Base-by-base conservation (phyloP, 1,140 invertebrate genomes). In the Plectrocnemia conspersa region DNA sequence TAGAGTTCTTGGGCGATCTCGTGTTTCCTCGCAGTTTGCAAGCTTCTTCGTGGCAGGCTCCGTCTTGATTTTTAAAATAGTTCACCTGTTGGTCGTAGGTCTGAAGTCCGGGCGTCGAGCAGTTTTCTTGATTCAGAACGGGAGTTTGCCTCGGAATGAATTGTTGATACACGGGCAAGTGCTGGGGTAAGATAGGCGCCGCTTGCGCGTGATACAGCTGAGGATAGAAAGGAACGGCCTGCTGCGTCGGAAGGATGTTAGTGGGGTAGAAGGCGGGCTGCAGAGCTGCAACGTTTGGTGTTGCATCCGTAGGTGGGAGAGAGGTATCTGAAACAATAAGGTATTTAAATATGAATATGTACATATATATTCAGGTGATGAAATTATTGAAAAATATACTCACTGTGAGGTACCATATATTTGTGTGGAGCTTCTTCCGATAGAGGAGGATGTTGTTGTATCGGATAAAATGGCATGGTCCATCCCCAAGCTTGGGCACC, bases 1-100 rank as follows among this genome's bases (percentile, higher is more conserved):
- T 52, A 0, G 53, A 52, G 18, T 21, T 24, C 32, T 52, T 42
- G 22, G 58, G 58, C 13, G 58, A 55, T 23, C 32, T 52, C 10
- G 23, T 13, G 25, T 33, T 29, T 13, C 19, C 22, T 33, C 24
- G 29, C n/a, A 9, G 22, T n/a, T 45, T 52, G n/a, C 9, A 10
- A n/a, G 19, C 18, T 15, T 57, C 55, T 48, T 32, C 38, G 13
- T 52, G 18, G 15, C 33, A 18, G 18, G 25, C 18, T 50, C 18
- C 15, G 16, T 9, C 16, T 36, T 22, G 22, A 24, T 32, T 21
- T 15, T 13, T 21, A 16, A 29, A 35, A 15, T 4, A 4, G n/a
- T 21, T 29, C 3, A 16, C 13, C n/a, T 40, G 33, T 2, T 10
- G 19, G 9, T 52, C 50, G 18, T 29, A 42, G 6, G 13, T 41